These are phyloP conservation scores for Dioctria linearis DNA, from an alignment of 2,888 invertebrate species.

Conservation along the genomic window DNA sequence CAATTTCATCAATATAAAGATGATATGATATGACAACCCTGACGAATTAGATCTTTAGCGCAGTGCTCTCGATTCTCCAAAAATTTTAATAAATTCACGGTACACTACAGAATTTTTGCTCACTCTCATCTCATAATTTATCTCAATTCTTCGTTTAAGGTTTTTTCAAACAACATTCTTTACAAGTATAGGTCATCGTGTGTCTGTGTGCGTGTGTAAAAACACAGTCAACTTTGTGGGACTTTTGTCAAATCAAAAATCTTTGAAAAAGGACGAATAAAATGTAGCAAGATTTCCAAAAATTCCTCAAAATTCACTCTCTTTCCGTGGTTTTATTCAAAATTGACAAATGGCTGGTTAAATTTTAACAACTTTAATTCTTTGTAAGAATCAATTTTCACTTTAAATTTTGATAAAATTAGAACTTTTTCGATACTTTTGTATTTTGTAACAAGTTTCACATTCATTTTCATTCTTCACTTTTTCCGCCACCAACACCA, in stretches of 20 bases:
- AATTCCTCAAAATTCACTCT: neutral
- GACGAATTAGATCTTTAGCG: neutral
- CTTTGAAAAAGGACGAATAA: neutral
- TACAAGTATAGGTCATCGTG: neutral
- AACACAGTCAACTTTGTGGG: neutral
- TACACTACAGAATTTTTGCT: no score
- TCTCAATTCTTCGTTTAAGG: no score
- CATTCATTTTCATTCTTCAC: neutral
- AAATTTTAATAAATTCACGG: no score
- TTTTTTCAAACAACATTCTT: neutral
- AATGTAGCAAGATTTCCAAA: conserved; percentile 3
- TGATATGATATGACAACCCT: neutral
- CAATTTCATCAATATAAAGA: neutral
- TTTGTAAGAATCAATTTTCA: neutral
- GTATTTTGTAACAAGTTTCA: neutral
- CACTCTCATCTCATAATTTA: no score
- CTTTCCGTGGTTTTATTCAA: no score
- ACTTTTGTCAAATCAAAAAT: conserved; percentile 3
- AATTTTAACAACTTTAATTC: no score
- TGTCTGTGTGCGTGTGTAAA: neutral
- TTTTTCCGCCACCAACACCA: neutral
- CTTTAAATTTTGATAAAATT: neutral
- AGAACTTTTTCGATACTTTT: neutral
- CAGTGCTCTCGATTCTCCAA: no score
- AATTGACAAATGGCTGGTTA: no score